Evolutionary conservation across 2,113 vertebrate species (phyloP), one percentile per base, ranked within the genome.

Genomic region (Microcebus ravelobensis): DNA sequence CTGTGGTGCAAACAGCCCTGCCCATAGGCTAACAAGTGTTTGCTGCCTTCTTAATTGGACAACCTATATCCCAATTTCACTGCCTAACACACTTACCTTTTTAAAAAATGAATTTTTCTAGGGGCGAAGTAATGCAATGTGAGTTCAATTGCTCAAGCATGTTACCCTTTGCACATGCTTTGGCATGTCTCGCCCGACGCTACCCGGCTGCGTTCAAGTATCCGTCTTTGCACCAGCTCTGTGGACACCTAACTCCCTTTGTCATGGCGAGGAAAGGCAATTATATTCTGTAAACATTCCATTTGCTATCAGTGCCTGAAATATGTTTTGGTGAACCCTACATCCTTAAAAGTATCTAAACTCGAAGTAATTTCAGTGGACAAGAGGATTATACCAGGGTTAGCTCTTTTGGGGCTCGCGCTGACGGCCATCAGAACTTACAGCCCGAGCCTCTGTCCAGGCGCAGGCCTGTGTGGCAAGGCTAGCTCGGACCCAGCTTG

Each of bases 241-340:
- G 97, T 88, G 83, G 82, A 90, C 67, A 96, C 79, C 92, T 95
- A 82, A 96, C 98, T 98, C 97, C 95, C 95, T 97, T 96, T 97
- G 94, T 96, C 92, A 73, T 89, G 98, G 87, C 5, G 36, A 97
- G 91, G 45, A 97, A 97, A 98, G 97, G 96, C 94, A 98, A 98
- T 98, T 98, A 96, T 95, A 85, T 92, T 98, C 97, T 97, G 94
- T 95, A 98, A 98, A 98, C 98, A 98, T 97, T 97, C 93, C 68
- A 84, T 97, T 98, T 98, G 80, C 79, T 97, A 90, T 85, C 96
- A 94, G 96, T 94, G 89, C 95, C 80, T 68, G 59, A 95, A 95
- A 61, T 84, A 63, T 91, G 90, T 97, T 98, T 97, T 96, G 96
- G 88, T 97, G 97, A 98, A 97, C 94, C 77, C 27, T 21, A 61